Evolutionary conservation across 2,888 invertebrate species (phyloP).

Genomic region (Drosophila kokeensis): DNA sequence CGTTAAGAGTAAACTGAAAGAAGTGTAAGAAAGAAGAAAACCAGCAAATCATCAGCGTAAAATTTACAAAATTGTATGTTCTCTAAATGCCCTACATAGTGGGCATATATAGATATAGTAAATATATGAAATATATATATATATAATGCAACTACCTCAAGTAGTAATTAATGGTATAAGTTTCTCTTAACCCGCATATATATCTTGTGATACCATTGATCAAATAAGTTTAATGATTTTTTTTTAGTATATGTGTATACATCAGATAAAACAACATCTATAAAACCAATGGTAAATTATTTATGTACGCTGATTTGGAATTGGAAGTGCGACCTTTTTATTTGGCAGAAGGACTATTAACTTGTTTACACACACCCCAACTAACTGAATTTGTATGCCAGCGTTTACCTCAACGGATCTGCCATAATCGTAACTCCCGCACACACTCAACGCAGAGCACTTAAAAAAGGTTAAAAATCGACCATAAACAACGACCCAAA

Average conservation of each 20-base stretch:
- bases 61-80: neutral
- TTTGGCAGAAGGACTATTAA: conserved; percentile 4
- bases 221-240: neutral
- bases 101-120: neutral
- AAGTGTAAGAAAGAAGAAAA: neutral
- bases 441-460: conserved; percentile 20
- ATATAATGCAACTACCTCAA: neutral
- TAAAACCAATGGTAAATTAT: neutral
- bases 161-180: neutral
- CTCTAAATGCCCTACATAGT: neutral
- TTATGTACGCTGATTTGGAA: neutral
- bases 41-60: neutral
- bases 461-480: conserved; percentile 46
- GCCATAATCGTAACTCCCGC: conserved; percentile 31
- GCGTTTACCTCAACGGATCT: conserved; percentile 28
- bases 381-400: conserved; percentile 7
- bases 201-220: neutral
- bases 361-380: conserved; percentile 9
- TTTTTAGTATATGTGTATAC: neutral
- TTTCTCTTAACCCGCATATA: neutral
- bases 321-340: neutral
- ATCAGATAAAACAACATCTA: neutral
- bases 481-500: conserved; percentile 42
- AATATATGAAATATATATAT: neutral
- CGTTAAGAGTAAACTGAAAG: neutral